Evolutionary conservation across 2,888 invertebrate genomes (phyloP).

Genomic region (Cephus rjabovi): DNA sequence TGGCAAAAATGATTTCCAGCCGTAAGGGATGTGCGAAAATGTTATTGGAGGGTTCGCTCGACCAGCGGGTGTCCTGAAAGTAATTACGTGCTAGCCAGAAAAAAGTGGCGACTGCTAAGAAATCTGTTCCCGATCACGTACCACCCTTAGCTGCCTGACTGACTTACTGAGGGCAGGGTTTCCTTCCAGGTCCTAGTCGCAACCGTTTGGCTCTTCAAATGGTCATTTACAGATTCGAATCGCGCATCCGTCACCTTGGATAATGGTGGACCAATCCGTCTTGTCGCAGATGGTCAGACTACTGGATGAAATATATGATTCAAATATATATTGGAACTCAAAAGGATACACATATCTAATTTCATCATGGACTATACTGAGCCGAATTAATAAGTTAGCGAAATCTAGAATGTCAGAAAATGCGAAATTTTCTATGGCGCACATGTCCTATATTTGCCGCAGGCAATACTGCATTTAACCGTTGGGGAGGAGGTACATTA

Average conservation of each 20-base stretch:
- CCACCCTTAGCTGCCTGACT: conserved; percentile 16
- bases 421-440: too few relatives aligned
- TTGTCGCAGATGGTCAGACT: background rate
- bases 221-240: conserved; percentile 41
- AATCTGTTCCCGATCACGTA: conserved; percentile 44
- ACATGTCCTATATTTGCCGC: too few relatives aligned
- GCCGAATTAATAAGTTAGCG: too few relatives aligned
- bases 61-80: background rate
- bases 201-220: conserved; percentile 35
- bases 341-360: background rate
- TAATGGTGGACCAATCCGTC: conserved; percentile 7
- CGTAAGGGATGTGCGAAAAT: background rate
- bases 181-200: background rate
- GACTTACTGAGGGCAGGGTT: background rate
- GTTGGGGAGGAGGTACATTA: conserved; percentile 22
- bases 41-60: background rate
- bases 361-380: too few relatives aligned
- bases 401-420: too few relatives aligned
- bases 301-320: background rate
- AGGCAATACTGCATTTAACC: too few relatives aligned
- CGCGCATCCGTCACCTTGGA: conserved; percentile 37
- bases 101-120: conserved; percentile 32
- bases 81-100: background rate
- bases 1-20: background rate
- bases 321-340: background rate